Percentiles rank a stretch among this genome's conserved stretches.
phyloP scores from a whole-genome alignment of 2,797 vertebrate genomes.

The Emydoidea blandingii region DNA sequence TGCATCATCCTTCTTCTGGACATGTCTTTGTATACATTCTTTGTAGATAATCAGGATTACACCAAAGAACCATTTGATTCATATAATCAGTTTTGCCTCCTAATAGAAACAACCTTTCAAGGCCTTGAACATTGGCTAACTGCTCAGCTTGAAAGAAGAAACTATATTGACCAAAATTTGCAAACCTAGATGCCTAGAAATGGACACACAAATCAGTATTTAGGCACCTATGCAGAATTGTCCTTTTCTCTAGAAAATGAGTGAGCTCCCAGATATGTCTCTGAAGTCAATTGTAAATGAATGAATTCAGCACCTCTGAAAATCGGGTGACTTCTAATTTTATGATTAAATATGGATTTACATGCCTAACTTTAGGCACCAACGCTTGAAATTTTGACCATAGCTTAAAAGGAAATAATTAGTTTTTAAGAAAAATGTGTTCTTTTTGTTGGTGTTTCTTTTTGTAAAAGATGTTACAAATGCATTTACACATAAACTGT shows the following conservation, averaged over 20 bases:
- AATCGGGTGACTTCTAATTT: not conserved
- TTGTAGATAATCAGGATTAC: not conserved
- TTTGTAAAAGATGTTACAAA: not conserved
- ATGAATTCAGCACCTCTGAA: not conserved
- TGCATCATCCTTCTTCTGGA: not conserved
- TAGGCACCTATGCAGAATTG: not conserved
- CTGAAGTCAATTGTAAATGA: constrained; percentile 5
- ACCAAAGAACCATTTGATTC: not conserved
- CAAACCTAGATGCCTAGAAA: not conserved
- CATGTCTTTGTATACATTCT: not conserved
- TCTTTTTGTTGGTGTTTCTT: not conserved
- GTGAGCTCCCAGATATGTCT: not conserved
- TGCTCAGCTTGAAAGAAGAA: constrained; percentile 25
- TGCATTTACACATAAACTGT: not conserved
- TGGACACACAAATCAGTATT: constrained; percentile 33
- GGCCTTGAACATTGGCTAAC: constrained; percentile 17
- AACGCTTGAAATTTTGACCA: rapidly evolving
- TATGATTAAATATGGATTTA: not conserved
- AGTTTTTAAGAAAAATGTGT: not conserved
- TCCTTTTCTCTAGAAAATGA: constrained; percentile 2
- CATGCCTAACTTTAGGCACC: not conserved
- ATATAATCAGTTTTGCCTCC: not conserved
- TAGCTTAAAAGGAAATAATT: not conserved
- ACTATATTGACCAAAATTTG: constrained; percentile 32
- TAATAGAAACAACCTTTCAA: not conserved